A percentile compares a stretch with the other conserved stretches of the same genome.
phyloP scores from a whole-genome alignment of 1,140 invertebrate genomes.

The Dinoponera quadriceps region DNA sequence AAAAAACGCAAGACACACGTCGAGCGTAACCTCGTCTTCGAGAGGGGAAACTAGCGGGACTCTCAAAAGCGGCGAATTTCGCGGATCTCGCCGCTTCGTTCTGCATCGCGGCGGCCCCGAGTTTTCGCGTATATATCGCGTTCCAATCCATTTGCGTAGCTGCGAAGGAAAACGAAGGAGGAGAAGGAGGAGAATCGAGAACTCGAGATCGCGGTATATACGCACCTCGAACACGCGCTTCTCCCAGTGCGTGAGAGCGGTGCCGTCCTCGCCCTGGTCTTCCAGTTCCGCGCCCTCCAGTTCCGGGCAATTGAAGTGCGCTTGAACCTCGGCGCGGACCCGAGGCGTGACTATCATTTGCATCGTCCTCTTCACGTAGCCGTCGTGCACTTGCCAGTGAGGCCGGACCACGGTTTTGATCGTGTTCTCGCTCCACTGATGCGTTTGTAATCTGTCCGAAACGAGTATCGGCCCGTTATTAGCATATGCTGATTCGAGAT shows the following conservation, averaged over 20 bases:
- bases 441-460: conserved; percentile 91
- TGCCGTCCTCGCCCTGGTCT: conserved; percentile 99
- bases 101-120: too few relatives aligned
- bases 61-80: too few relatives aligned
- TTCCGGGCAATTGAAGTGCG: conserved; percentile 95
- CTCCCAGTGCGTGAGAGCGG: conserved; percentile 99
- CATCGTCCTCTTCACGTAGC: conserved; percentile 90
- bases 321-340: conserved; percentile 93
- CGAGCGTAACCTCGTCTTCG: neutral
- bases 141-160: neutral
- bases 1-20: neutral
- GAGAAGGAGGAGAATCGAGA: too few relatives aligned
- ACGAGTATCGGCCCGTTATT: conserved; percentile 50
- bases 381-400: conserved; percentile 94
- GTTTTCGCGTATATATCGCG: too few relatives aligned
- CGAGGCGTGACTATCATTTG: conserved; percentile 97
- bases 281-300: conserved; percentile 99
- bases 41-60: too few relatives aligned
- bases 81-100: too few relatives aligned
- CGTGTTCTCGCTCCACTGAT: conserved; percentile 97
- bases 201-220: neutral
- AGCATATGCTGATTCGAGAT: conserved; percentile 25
- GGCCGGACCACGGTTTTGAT: conserved; percentile 92
- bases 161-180: too few relatives aligned
- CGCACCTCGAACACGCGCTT: conserved; percentile 97